phyloP scores from a whole-genome alignment of 2,888 invertebrate species.

The Plagodis pulveraria region DNA sequence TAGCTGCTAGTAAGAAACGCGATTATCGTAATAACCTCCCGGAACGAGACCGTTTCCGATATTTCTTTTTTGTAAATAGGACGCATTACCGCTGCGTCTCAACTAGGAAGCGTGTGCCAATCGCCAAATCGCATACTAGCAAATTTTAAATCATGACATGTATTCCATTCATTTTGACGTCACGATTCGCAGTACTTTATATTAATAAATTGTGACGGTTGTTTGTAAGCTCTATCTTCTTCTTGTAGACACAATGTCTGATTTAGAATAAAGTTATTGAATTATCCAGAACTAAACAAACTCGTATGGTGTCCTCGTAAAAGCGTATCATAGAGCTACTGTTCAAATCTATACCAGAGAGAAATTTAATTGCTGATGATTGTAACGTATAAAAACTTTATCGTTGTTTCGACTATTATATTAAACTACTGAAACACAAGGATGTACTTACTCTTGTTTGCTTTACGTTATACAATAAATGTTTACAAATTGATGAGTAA shows the following conservation, averaged over 20 bases:
- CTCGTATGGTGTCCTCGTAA: too few species aligned
- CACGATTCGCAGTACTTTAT: background rate
- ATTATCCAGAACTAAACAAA: too few species aligned
- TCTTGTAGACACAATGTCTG: too few species aligned
- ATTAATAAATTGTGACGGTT: background rate
- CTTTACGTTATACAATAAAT: background rate
- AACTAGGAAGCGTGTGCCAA: constrained; percentile 2
- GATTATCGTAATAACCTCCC: constrained; percentile 81
- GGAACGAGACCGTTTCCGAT: constrained; percentile 73
- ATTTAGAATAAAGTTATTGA: too few species aligned
- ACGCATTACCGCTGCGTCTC: constrained; percentile 28
- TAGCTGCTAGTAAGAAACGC: constrained; percentile 76
- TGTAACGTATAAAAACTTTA: too few species aligned
- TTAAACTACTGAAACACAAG: background rate
- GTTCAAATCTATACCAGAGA: too few species aligned
- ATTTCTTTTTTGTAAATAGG: constrained; percentile 58
- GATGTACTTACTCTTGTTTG: background rate
- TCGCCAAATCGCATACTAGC: constrained; percentile 1
- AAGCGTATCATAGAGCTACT: too few species aligned
- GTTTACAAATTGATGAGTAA: background rate
- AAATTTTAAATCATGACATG: constrained; percentile 8
- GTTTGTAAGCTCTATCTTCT: background rate
- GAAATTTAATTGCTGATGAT: too few species aligned
- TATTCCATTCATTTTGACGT: constrained; percentile 8
- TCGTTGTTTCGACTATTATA: too few species aligned